These are phyloP conservation scores for Parauchenoglanis punctatus DNA, from an alignment of 2,797 vertebrate genomes.

Conservation along the genomic window DNA sequence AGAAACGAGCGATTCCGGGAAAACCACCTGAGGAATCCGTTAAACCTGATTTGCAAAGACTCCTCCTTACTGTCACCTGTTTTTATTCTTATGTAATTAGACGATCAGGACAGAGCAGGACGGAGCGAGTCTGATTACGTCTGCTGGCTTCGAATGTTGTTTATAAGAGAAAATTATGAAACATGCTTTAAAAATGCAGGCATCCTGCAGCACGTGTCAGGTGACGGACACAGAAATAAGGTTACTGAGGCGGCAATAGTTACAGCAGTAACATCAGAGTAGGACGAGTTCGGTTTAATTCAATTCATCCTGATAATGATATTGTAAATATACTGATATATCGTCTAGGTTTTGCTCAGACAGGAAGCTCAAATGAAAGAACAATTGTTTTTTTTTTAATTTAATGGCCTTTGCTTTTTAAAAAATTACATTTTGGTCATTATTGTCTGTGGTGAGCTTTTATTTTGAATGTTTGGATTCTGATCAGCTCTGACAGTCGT, in stretches of 20 bases:
- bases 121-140: slow-evolving; percentile 49
- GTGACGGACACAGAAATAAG: not conserved
- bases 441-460: too few relatives aligned
- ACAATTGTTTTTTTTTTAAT: too few relatives aligned
- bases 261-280: too few relatives aligned
- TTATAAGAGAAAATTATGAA: not conserved
- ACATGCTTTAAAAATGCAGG: not conserved
- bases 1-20: not conserved
- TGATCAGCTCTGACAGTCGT: not conserved
- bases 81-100: not conserved
- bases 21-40: not conserved
- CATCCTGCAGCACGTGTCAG: not conserved
- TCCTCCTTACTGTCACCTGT: not conserved
- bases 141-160: slow-evolving; percentile 6
- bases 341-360: not conserved
- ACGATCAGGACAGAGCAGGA: not conserved
- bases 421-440: not conserved
- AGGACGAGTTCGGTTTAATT: not conserved
- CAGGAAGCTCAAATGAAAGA: not conserved
- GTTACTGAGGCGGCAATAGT: not conserved
- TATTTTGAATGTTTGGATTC: not conserved
- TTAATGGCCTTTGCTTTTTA: too few relatives aligned
- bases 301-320: too few relatives aligned
- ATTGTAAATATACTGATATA: too few relatives aligned
- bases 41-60: slow-evolving; percentile 1